Base-by-base conservation (phyloP, 1,140 invertebrate species). In the Physella acuta region DNA sequence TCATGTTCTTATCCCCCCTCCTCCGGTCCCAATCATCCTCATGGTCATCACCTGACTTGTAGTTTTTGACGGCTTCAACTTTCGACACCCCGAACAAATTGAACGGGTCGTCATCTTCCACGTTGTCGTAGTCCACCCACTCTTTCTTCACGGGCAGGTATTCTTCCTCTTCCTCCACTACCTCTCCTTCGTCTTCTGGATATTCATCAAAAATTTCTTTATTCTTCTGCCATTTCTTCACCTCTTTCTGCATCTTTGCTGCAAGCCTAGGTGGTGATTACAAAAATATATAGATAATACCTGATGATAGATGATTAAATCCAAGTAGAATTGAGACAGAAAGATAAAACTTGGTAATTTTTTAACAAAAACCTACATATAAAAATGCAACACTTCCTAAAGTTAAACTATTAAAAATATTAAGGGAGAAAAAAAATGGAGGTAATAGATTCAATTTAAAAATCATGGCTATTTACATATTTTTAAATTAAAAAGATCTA, bases 21-120 rank as follows among this genome's bases (percentile, higher is more conserved):
- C n/a, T n/a, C 3, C 2, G 26, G 61, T 63, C 34, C 11, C 2
- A 5, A 60, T 60, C 24, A 60, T 60, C 31, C 33, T 5, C 30
- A 49, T 28, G 14, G 28, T 49, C 39, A 14, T n/a, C 61, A 2
- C 28, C 59, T 5, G n/a, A 1, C 11, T 36, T 28, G 20, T 31
- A 3, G 11, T 30, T 4, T 16, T 24, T 36, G 8, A 36, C 24
- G 11, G 20, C 24, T 20, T 60, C 8, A 26, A 8, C 8, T 37
- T 58, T 55, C 28, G 64, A 30, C 1, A 56, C 60, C 1, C 66
- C 66, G 49, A 68, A 68, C 39, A 68, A 24, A 60, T 68, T 68
- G 49, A 68, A 68, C n/a, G 66, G 66, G 39, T 68, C 66, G 33
- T 68, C 66, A 26, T 68, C 66, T 26, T 68, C 66, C 1, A 68